Conservation (phyloP, 2,113 vertebrate species). For the Mobula hypostoma region DNA sequence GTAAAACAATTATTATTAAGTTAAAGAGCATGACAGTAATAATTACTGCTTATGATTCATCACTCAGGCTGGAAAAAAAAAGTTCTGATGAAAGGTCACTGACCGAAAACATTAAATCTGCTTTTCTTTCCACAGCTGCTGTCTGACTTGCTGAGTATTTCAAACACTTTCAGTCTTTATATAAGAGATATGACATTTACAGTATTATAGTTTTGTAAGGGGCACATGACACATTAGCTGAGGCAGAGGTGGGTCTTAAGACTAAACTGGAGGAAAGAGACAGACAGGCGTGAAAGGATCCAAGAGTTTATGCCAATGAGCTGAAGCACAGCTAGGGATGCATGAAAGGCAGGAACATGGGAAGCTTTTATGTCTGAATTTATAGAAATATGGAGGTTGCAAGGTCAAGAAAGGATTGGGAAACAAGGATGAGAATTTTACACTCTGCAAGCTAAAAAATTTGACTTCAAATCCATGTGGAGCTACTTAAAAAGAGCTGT, state of each 20-base stretch:
- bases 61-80: no score
- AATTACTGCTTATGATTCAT: no score
- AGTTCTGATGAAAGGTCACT: no score
- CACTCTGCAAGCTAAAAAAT: background rate
- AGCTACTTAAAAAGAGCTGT: no score
- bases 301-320: background rate
- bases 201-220: no score
- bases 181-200: no score
- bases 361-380: background rate
- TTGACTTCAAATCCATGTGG: background rate
- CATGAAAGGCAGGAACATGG: background rate
- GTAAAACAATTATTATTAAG: background rate
- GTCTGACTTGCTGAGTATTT: no score
- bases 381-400: background rate
- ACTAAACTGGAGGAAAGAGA: background rate
- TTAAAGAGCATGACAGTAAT: background rate
- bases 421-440: background rate
- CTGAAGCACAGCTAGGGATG: background rate
- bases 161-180: no score
- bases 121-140: no score
- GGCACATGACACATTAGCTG: no score
- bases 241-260: no score
- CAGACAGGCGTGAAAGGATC: background rate
- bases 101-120: no score
- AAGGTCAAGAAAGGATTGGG: background rate